Base-by-base conservation (phyloP, 1,140 invertebrate species). In the Whitmania pigra region DNA sequence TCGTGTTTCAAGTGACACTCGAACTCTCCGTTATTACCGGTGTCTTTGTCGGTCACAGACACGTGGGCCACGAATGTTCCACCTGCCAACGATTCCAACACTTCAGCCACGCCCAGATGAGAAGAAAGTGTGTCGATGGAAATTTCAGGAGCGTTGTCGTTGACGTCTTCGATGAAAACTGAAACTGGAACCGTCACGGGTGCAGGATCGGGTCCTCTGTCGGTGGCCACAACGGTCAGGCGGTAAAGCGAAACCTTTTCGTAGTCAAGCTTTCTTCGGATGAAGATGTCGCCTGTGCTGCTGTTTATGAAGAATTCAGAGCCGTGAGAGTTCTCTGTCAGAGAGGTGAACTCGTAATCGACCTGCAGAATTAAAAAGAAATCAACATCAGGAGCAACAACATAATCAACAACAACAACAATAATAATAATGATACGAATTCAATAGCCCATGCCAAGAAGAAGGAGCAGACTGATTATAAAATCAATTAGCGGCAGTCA, bases 111-210 rank as follows among this genome's bases (percentile, higher is more conserved):
- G 15, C 29, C 71, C n/a, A 49, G 36, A 5, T 15, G 54, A 3
- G 40, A 22, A 11, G 71, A 68, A 20, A 72, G 22, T 20, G 71
- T 73, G 67, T 20, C 74, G 72, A 73, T 74, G 71, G 87, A 85
- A 80, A 94, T 94, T 63, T 83, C 84, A 0, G 93, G 93, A 18
- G 87, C 85, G 79, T 93, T 93, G 79, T 95, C 93, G 80, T 95
- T 95, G 75, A 89, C 87, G 81, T 95, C 92, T 54, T 83, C 82
- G 2, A 94, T 86, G 20, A 80, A 82, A 53, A 74, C 54, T 2
- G 57, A 20, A 25, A 74, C 70, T 27, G 17, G 20, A 4, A 57
- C 73, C 18, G 43, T 72, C 36, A 66, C 60, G n/a, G 74, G 66
- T 9, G 69, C 29, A 20, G 67, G 49, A 36, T 71, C 74, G 7